phyloP scores from a whole-genome alignment of 2,888 invertebrate species.

The Isotomurus palustris region DNA sequence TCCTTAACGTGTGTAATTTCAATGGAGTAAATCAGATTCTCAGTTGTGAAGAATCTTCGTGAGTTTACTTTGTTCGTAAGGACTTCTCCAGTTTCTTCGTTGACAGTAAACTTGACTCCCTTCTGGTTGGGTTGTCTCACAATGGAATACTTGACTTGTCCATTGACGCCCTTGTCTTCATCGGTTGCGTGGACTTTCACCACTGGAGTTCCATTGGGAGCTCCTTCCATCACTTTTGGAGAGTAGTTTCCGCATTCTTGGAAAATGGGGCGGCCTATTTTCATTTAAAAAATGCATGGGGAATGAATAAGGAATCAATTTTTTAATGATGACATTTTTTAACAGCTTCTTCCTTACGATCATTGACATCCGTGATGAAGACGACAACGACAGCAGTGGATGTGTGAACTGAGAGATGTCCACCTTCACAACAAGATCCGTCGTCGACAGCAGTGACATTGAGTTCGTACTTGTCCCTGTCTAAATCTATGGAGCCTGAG shows the following conservation, averaged over 20 bases:
- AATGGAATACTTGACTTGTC: constrained; percentile 94
- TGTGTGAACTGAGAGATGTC: constrained; percentile 80
- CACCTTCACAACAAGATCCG: constrained; percentile 91
- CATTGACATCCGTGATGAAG: constrained; percentile 94
- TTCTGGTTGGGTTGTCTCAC: constrained; percentile 92
- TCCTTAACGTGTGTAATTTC: no score
- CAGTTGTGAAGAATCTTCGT: background rate
- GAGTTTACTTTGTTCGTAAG: constrained; percentile 76
- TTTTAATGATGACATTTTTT: no score
- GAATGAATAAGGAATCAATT: no score
- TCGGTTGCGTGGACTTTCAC: constrained; percentile 86
- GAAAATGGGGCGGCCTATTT: constrained; percentile 85
- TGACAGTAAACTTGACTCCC: constrained; percentile 91
- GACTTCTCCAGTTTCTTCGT: constrained; percentile 91
- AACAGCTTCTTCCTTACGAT: constrained; percentile 94
- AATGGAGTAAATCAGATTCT: background rate
- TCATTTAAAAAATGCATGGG: no score
- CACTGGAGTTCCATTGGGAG: constrained; percentile 87
- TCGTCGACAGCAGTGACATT: constrained; percentile 98
- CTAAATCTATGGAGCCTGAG: constrained; percentile 77
- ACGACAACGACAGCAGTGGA: constrained; percentile 93
- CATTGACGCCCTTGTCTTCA: constrained; percentile 92
- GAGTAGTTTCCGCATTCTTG: constrained; percentile 89
- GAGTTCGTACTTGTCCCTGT: constrained; percentile 88
- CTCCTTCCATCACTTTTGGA: constrained; percentile 90